Evolutionary conservation across 2,113 vertebrate genomes (phyloP).

Genomic region (Rhynchomys soricoides): DNA sequence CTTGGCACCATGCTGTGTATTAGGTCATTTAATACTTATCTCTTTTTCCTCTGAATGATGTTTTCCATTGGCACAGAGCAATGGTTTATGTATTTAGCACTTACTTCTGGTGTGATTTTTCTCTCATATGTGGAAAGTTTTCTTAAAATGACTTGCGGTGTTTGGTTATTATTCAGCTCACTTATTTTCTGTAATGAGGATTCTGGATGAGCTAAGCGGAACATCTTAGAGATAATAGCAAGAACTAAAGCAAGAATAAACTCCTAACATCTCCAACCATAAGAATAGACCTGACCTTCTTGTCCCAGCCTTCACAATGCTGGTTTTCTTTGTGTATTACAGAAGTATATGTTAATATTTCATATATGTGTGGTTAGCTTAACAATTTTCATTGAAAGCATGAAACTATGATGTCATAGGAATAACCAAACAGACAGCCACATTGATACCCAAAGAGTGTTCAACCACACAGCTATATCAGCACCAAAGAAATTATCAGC

Average conservation of each 20-base stretch:
- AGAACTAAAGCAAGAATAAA: neutral
- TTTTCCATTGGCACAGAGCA: neutral
- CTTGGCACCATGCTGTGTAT: neutral
- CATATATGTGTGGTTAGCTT: neutral
- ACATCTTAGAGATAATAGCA: neutral
- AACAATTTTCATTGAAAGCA: neutral
- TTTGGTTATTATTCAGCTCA: neutral
- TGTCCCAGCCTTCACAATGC: neutral
- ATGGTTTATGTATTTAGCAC: neutral
- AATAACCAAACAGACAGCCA: neutral
- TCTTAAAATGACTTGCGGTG: neutral
- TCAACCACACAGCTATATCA: neutral
- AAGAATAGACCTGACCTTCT: neutral
- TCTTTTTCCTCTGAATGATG: neutral
- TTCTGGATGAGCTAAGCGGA: neutral
- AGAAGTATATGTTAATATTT: neutral
- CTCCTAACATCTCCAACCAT: neutral
- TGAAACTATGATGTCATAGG: neutral
- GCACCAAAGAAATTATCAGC: neutral
- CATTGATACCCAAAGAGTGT: neutral
- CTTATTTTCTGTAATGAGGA: neutral
- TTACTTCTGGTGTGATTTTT: constrained; percentile 24
- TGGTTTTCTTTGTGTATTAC: neutral
- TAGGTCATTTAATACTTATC: neutral
- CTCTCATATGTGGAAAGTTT: neutral